Base-by-base conservation (phyloP, 2,797 vertebrate genomes). In the Brachyrhaphis roseni region DNA sequence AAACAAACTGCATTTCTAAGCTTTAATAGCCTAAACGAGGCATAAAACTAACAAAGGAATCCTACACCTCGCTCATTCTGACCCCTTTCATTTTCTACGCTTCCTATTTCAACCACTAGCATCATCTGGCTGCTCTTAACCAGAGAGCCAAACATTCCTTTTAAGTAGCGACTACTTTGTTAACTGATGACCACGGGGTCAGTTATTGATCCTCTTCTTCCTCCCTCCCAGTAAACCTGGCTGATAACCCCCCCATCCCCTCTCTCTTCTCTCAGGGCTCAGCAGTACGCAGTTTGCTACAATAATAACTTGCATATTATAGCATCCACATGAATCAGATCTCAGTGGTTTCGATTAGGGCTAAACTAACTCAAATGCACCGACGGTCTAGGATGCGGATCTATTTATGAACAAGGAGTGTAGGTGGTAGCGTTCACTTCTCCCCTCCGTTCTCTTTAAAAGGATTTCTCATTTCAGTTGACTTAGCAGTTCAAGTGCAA, bases 171-270 rank as follows among this genome's bases (percentile, higher is more conserved):
- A 92, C 91, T 94, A 94, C 94, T 95, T 94, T 95, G 95, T 95
- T 95, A 95, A 95, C 94, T 93, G 94, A 96, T 91, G 94, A 95
- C 94, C 94, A 93, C 90, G 77, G 93, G 95, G 95, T 93, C 94
- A 93, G 93, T 94, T 95, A 96, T 96, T 93, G 95, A 96, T 96
- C 95, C 91, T 88, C 82, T 92, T 79, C 80, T 88, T 83, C 89
- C 89, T 91, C 86, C 88, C 86, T 85, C 88, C 89, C 84, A 79
- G 89, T 90, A 90, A 90, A 89, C 86, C 89, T 89, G 89, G 90
- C 88, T 92, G 90, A 93, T 93, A 91, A 92, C 86, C 86, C 84
- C 62, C 31, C 78, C 51, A 4, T 46, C 85, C 66, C 34, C 78
- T 55, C 80, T 90, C 85, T 92, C 87, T 86, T 82, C 91, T 90